Evolutionary conservation across 2,797 vertebrate genomes (phyloP).

Genomic region (Bradypus variegatus): DNA sequence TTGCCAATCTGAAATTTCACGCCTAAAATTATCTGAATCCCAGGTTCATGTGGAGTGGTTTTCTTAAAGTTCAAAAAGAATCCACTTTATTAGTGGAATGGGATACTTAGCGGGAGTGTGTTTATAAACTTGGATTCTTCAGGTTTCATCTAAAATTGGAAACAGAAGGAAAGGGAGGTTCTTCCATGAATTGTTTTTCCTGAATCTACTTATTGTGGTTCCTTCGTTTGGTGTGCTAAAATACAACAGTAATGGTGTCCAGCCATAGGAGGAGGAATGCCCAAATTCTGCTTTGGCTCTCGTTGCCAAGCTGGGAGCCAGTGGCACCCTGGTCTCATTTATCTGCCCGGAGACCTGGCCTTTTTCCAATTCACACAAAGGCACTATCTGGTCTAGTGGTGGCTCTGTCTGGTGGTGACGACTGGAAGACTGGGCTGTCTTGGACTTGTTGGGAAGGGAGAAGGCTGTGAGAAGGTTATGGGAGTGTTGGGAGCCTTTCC

Average conservation of each 20-base stretch:
- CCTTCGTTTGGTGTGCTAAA: neutral
- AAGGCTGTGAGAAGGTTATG: neutral
- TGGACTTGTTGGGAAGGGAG: neutral
- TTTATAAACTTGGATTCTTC: conserved; percentile 53
- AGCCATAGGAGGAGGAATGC: neutral
- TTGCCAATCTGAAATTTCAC: conserved; percentile 55
- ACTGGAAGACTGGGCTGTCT: neutral
- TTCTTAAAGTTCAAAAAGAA: conserved; percentile 50
- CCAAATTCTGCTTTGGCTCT: neutral
- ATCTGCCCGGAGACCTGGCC: neutral
- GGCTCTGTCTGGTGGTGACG: neutral
- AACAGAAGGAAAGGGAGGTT: conserved; percentile 49
- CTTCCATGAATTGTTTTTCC: conserved; percentile 28
- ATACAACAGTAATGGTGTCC: neutral
- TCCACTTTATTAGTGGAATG: conserved; percentile 43
- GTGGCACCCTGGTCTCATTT: neutral
- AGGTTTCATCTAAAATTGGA: conserved; percentile 50
- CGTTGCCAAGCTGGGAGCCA: neutral
- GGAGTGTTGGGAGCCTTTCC: neutral
- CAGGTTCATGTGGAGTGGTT: conserved; percentile 41
- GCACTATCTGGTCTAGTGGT: neutral
- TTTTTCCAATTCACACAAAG: neutral
- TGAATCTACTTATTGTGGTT: neutral
- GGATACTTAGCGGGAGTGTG: conserved; percentile 40
- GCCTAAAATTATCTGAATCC: conserved; percentile 51